phyloP scores from a whole-genome alignment of 2,888 invertebrate species.

The Diaphora mendica region DNA sequence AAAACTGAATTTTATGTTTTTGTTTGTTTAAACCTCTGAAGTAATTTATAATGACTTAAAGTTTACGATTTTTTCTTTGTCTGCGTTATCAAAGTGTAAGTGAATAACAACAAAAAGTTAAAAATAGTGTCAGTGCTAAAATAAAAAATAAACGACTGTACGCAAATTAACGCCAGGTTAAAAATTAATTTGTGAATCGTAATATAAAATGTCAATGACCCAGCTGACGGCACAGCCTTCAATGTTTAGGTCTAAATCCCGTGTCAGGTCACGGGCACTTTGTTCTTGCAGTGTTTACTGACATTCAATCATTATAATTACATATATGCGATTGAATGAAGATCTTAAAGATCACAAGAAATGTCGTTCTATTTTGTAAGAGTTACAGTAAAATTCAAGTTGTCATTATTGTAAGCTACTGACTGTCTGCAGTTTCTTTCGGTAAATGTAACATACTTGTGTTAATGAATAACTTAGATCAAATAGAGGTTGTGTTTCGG shows the following conservation, averaged over 20 bases:
- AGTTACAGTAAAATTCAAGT: not conserved
- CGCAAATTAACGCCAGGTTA: slow-evolving; percentile 35
- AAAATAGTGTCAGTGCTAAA: not conserved
- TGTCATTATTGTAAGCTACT: not conserved
- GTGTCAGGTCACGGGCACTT: slow-evolving; percentile 44
- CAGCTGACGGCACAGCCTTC: slow-evolving; percentile 27
- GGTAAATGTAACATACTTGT: not conserved
- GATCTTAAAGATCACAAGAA: slow-evolving; percentile 28
- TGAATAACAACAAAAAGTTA: not conserved
- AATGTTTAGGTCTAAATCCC: slow-evolving; percentile 48
- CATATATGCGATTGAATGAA: slow-evolving; percentile 36
- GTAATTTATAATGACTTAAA: not conserved
- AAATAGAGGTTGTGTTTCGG: not conserved
- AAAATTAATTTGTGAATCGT: slow-evolving; percentile 28
- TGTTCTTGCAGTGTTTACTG: slow-evolving; percentile 32
- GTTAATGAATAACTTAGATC: not conserved
- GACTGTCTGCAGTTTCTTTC: not conserved
- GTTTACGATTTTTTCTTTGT: not conserved
- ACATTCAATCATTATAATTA: slow-evolving; percentile 34
- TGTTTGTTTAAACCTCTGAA: not conserved
- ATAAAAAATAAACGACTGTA: slow-evolving; percentile 16
- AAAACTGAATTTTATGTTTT: not conserved
- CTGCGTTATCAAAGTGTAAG: not conserved
- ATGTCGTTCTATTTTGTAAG: slow-evolving; percentile 16
- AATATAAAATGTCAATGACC: slow-evolving; percentile 46